Percentiles rank a stretch among this genome's conserved stretches.
Conservation (phyloP, 1,140 invertebrate species). For the Papilio polyxenes region DNA sequence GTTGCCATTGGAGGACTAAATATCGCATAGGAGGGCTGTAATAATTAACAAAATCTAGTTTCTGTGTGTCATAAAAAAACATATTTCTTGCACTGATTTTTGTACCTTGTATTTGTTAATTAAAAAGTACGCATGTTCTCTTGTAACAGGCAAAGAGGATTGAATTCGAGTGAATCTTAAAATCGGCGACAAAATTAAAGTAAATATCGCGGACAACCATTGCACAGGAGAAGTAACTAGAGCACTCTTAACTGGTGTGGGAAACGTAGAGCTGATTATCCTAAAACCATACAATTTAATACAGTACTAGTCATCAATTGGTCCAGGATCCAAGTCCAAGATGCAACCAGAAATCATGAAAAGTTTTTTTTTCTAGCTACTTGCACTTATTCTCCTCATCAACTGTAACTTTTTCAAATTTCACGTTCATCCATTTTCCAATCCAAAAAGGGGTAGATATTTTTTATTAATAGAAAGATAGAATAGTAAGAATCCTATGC, state of each 20-base stretch:
- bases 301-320: neutral
- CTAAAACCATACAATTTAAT: slow-evolving; percentile 37
- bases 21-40: slow-evolving; percentile 50
- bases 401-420: too few species aligned
- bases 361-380: too few species aligned
- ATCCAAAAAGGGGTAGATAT: too few species aligned
- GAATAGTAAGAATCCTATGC: too few species aligned
- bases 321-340: too few species aligned
- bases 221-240: slow-evolving; percentile 50
- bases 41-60: neutral
- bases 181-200: slow-evolving; percentile 44
- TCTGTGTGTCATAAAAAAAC: neutral
- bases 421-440: too few species aligned
- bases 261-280: slow-evolving; percentile 39
- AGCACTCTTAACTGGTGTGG: slow-evolving; percentile 40
- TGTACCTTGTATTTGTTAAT: slow-evolving; percentile 54
- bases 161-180: slow-evolving; percentile 47
- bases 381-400: too few species aligned
- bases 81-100: neutral
- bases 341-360: too few species aligned
- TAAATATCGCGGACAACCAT: slow-evolving; percentile 45
- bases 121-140: slow-evolving; percentile 44
- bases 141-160: slow-evolving; percentile 38
- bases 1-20: slow-evolving; percentile 50
- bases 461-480: too few species aligned